Percentiles rank a stretch among this genome's conserved stretches.
phyloP scores from a whole-genome alignment of 1,140 invertebrate species.

The Parapsyche elsis region DNA sequence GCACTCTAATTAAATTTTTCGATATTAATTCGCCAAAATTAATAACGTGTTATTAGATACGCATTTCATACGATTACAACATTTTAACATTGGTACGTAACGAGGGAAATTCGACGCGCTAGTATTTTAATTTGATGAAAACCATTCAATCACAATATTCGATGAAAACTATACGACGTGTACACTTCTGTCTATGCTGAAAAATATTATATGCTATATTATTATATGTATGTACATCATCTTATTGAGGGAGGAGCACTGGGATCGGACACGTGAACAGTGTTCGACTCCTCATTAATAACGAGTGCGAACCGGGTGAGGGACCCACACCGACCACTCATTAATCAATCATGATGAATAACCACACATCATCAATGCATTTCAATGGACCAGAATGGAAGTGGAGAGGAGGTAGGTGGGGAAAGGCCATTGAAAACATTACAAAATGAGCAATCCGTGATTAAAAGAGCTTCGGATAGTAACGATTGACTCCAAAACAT shows the following conservation, averaged over 20 bases:
- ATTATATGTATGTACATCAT: not conserved
- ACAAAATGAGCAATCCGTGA: slow-evolving; percentile 36
- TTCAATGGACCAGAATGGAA: slow-evolving; percentile 21
- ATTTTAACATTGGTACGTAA: not conserved
- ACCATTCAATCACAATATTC: no score
- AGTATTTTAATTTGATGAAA: no score
- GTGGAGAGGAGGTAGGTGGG: no score
- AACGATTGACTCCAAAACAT: not conserved
- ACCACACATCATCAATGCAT: slow-evolving; percentile 39
- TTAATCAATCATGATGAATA: slow-evolving; percentile 46
- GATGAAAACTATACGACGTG: no score
- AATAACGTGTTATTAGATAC: no score
- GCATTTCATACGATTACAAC: not conserved
- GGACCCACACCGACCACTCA: slow-evolving; percentile 14
- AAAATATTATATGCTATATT: no score
- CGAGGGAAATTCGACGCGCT: not conserved
- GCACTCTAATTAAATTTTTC: no score
- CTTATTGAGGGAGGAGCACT: not conserved
- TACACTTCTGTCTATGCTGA: no score
- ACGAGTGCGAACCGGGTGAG: not conserved
- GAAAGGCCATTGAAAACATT: not conserved
- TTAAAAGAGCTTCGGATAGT: not conserved
- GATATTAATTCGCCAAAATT: no score
- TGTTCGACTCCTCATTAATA: slow-evolving; percentile 3
- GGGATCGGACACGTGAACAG: no score